Conservation (phyloP, 2,797 vertebrate species). For the Fistularia commersonii region DNA sequence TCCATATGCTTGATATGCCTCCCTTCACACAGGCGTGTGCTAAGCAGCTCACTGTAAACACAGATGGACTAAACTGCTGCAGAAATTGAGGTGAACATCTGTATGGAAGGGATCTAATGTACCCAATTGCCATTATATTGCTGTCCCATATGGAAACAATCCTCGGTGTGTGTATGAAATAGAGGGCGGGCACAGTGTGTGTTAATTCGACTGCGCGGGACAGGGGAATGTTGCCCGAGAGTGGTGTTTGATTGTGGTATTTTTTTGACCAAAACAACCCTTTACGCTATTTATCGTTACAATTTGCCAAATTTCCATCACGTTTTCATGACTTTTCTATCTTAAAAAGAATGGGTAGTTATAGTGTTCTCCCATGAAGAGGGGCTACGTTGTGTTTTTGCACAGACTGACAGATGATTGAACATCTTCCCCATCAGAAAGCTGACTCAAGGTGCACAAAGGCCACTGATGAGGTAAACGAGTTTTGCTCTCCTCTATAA, state of each 20-base stretch:
- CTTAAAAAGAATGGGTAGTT: background rate
- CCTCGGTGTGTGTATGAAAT: conserved; percentile 23
- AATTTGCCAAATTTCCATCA: too few species aligned
- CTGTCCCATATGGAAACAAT: conserved; percentile 58
- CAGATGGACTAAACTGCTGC: conserved; percentile 69
- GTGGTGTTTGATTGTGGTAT: background rate
- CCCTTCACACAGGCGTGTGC: conserved; percentile 42
- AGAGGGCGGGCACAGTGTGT: conserved; percentile 4
- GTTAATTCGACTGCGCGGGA: conserved; percentile 4
- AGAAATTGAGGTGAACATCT: conserved; percentile 61
- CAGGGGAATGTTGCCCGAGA: background rate
- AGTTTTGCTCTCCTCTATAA: conserved; percentile 43
- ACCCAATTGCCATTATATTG: conserved; percentile 45
- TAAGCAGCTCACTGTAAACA: conserved; percentile 63
- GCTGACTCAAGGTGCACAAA: conserved; percentile 56
- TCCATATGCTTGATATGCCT: conserved; percentile 65
- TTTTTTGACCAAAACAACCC: background rate
- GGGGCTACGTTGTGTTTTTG: conserved; percentile 16
- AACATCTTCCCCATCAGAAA: conserved; percentile 39
- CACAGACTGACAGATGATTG: conserved; percentile 33
- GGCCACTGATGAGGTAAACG: conserved; percentile 60
- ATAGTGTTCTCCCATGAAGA: background rate
- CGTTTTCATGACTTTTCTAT: conserved; percentile 5
- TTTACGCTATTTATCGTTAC: too few species aligned
- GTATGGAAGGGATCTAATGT: conserved; percentile 50